Evolutionary conservation across 2,113 vertebrate genomes (phyloP), one percentile per base, ranked within the genome.

Genomic region (Eublepharis macularius): DNA sequence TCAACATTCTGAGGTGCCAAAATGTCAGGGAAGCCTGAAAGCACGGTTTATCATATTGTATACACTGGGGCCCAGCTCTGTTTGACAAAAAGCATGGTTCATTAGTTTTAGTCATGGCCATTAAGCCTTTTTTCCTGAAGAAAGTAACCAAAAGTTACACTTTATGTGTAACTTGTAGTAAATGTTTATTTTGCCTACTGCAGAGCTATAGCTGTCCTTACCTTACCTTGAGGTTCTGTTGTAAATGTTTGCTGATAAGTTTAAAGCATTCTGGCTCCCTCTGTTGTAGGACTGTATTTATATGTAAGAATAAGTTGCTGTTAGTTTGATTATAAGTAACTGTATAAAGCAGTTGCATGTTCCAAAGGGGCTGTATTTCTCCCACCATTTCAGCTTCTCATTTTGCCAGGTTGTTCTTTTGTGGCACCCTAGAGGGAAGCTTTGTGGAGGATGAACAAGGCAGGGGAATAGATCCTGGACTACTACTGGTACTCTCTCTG

Each of bases 21-120:
- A 86, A 6, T 54, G 82, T 63, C 87, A 60, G 65, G 8, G 65
- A 76, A 34, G 75, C 47, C 69, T 86, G 51, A 70, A 73, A 78
- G 60, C 39, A 60, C 19, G 57, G 51, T 24, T 78, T 78, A 60
- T 36, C 36, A 41, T 41, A 60, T 21, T 29, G 47, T 16, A 54
- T 11, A 60, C 1, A 19, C 51, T 78, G 24, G 36, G 36, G 16
- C 34, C 60, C 26, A 19, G 24, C 29, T 69, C n/a, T 69, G 34
- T 69, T 39, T 17, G 36, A 69, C 68, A 69, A 17, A 69, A 36
- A 34, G 34, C 68, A 4, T 39, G 14, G 34, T 14, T 69, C 13
- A 14, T 39, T 36, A 19, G 3, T 69, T 68, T 17, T 13, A 65
- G 10, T 45, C n/a, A 43, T 65, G 49, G 65, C 13, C 14, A 26